A percentile compares a stretch with the other conserved stretches of the same genome.
phyloP scores from a whole-genome alignment of 2,888 invertebrate genomes.

The Plemyria rubiginata region DNA sequence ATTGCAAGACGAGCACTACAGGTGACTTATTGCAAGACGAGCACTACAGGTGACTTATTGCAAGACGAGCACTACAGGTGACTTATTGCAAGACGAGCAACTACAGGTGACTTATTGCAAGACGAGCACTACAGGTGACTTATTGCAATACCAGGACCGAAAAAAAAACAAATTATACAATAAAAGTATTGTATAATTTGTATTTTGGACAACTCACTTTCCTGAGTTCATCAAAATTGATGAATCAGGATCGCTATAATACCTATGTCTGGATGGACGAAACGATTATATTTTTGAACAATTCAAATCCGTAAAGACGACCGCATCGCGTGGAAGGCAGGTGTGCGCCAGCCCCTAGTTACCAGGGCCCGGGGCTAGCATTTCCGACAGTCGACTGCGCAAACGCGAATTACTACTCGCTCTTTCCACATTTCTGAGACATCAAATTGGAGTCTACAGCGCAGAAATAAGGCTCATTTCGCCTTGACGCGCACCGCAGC shows the following conservation, averaged over 20 bases:
- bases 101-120: no score
- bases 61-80: no score
- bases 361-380: constrained; percentile 49
- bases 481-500: constrained; percentile 33
- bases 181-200: no score
- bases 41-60: no score
- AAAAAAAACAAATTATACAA: no score
- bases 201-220: no score
- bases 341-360: constrained; percentile 62
- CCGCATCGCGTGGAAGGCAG: constrained; percentile 62
- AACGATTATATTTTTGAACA: background rate
- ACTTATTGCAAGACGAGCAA: no score
- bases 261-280: background rate
- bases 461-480: constrained; percentile 47
- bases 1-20: no score
- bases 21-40: no score
- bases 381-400: constrained; percentile 60
- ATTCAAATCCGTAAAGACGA: constrained; percentile 11
- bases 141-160: no score
- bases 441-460: constrained; percentile 31
- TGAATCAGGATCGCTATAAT: background rate
- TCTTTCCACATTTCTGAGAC: constrained; percentile 30
- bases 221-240: no score
- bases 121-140: no score
- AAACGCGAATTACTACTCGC: constrained; percentile 54